Evolutionary conservation across 2,113 vertebrate species (phyloP).

Genomic region (Labeo catla): DNA sequence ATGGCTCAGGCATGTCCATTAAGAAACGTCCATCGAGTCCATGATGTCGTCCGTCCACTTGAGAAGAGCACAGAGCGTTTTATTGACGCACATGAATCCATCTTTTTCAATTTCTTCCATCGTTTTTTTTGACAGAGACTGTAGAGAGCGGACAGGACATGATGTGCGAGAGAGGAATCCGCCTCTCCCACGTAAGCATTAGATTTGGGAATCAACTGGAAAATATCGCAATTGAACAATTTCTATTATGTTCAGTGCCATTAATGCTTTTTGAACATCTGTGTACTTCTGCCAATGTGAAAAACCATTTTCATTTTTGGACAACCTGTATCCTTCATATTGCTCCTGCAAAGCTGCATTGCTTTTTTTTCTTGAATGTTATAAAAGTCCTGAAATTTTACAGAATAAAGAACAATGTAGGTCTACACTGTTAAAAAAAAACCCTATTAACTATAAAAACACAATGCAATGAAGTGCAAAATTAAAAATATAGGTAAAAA

Average conservation of each 20-base stretch:
- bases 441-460: no score
- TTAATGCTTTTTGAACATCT: background rate
- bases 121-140: background rate
- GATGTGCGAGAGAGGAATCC: background rate
- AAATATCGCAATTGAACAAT: background rate
- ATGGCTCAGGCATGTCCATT: conserved; percentile 13
- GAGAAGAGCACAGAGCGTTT: background rate
- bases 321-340: background rate
- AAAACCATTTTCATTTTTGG: background rate
- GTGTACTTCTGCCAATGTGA: background rate
- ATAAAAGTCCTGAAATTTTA: background rate
- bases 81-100: background rate
- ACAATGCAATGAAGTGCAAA: no score
- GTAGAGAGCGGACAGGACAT: background rate
- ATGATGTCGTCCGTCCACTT: background rate
- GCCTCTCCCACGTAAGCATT: background rate
- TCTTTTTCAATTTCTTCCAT: background rate
- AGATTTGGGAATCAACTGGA: background rate
- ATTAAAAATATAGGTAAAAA: no score
- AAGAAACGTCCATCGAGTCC: background rate
- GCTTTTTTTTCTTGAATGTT: background rate
- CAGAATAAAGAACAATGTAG: background rate
- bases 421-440: no score
- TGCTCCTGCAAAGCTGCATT: background rate
- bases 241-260: background rate